phyloP scores from a whole-genome alignment of 2,888 invertebrate genomes.

The Campoletis raptor region DNA sequence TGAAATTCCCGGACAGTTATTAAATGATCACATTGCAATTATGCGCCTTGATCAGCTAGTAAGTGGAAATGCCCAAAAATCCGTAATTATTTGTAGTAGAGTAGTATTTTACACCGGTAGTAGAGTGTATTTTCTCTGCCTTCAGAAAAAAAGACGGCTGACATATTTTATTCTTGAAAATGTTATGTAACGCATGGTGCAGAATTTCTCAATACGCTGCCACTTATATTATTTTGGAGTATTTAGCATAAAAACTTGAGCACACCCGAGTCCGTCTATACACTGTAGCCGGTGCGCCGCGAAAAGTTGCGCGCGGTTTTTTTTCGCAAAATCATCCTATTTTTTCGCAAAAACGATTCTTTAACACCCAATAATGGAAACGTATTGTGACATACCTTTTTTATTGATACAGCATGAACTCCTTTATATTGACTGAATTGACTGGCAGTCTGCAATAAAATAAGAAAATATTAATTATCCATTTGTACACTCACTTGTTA shows the following conservation, averaged over 20 bases:
- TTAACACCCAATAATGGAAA: background rate
- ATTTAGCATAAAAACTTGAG: background rate
- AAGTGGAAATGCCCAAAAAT: background rate
- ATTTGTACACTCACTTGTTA: no score
- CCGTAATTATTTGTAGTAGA: background rate
- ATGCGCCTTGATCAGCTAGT: background rate
- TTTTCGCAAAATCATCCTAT: no score
- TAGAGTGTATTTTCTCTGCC: background rate
- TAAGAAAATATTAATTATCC: background rate
- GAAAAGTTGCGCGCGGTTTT: no score
- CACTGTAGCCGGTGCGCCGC: no score
- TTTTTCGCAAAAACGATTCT: no score
- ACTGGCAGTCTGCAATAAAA: slow-evolving; percentile 19
- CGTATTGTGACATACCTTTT: slow-evolving; percentile 88
- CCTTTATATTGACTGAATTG: slow-evolving; percentile 88
- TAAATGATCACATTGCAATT: background rate
- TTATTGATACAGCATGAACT: slow-evolving; percentile 92
- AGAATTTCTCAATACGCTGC: background rate
- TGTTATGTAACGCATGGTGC: background rate
- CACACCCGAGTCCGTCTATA: slow-evolving; percentile 1
- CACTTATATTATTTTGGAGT: background rate
- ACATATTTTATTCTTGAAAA: background rate
- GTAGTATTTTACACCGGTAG: background rate
- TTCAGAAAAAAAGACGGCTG: background rate
- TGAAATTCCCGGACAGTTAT: background rate